Conservation (phyloP, 2,888 invertebrate genomes). For the Frankliniella fusca region DNA sequence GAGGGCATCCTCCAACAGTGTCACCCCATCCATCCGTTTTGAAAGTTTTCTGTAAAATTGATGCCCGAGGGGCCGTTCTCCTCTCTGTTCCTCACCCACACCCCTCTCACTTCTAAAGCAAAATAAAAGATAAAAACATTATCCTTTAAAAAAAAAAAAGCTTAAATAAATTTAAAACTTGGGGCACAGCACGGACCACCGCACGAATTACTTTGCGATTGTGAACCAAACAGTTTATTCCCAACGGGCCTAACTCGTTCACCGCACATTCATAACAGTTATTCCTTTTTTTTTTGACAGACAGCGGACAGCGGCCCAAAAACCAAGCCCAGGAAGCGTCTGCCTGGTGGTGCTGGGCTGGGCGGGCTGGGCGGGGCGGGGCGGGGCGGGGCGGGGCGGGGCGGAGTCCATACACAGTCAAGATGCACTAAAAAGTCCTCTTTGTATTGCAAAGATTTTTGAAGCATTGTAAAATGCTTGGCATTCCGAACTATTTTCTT, state of each 20-base stretch:
- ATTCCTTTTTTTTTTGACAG: background rate
- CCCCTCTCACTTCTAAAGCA: background rate
- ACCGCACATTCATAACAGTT: background rate
- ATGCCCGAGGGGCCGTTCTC: background rate
- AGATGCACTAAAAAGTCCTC: too few species aligned
- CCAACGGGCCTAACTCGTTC: conserved; percentile 6
- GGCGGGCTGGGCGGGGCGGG: too few species aligned
- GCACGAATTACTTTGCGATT: conserved; percentile 9
- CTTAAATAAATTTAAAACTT: conserved; percentile 14
- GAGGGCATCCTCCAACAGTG: background rate
- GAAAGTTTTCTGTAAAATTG: conserved; percentile 15
- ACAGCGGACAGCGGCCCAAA: too few species aligned
- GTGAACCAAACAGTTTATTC: background rate
- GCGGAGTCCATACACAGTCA: too few species aligned
- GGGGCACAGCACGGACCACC: background rate
- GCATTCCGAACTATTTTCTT: too few species aligned
- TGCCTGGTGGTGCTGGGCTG: too few species aligned
- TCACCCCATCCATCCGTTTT: background rate
- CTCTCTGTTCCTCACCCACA: too few species aligned
- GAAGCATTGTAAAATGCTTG: too few species aligned
- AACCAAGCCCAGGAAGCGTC: too few species aligned
- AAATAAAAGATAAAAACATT: background rate
- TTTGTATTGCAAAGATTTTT: too few species aligned
- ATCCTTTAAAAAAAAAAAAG: background rate
- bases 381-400: too few species aligned